Evolutionary conservation across 35 echinoderm and acorn worm species (phyloP), one percentile per base, ranked within the genome.

Genomic region (Chiridota heheva): DNA sequence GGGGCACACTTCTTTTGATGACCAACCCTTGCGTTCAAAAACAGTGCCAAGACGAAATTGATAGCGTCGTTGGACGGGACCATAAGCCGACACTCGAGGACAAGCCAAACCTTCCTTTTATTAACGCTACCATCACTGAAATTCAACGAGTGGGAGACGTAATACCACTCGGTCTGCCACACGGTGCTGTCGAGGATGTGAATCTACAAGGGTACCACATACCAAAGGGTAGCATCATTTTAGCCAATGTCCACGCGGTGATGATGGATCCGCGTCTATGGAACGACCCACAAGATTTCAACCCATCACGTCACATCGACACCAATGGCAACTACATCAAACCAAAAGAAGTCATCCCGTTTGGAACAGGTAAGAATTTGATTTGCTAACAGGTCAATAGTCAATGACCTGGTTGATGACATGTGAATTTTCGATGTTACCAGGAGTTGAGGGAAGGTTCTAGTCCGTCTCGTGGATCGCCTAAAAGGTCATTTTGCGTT

Each of bases 261-360:
- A 77, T 81, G 40, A 76, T 59, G 13, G 89, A 90, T 58, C 84
- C 93, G 18, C 41, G 16, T 0, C 22, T 87, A 0, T 97, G 93
- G 93, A 40, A 80, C 7, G 63, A 91, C 34, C 93, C 93, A 27
- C 71, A 91, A 6, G 63, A 40, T 34, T 97, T 97, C 55, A 66
- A 62, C 26, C 93, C 93, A 36, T 78, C 91, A n/a, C 24, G 89
- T 41, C 82, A 81, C 46, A 24, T 86, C 7, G 59, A 74, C 26
- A 12, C 38, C 22, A 27, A 71, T n/a, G 83, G 83, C 38, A 69
- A 63, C 29, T 79, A 86, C 22, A 46, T 71, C 20, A 71, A 64
- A 27, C 32, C 63, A 26, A 69, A 83, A 44, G 60, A 84, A 20
- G 60, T 90, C 10, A 84, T 90, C 27, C 69, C 88, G 8, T 90